These are phyloP conservation scores for Oxygymnocypris stewartii DNA, from an alignment of 2,113 vertebrate genomes.

Conservation along the genomic window DNA sequence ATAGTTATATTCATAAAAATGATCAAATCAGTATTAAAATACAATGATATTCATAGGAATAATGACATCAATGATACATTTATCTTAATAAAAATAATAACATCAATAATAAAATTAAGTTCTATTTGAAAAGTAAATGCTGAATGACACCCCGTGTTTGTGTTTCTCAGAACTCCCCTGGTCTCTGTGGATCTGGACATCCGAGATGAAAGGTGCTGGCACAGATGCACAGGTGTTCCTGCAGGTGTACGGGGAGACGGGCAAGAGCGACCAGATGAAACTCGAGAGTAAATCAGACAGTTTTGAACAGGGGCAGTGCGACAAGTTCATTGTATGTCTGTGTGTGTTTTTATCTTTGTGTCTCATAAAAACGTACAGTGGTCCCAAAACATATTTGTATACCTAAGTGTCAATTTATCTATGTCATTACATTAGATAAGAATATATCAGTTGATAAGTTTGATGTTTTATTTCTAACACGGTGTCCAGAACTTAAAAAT, in stretches of 20 bases:
- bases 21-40: not conserved
- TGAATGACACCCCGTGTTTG: not conserved
- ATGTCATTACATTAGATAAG: not conserved
- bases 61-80: not conserved
- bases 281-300: conserved; percentile 94
- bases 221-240: conserved; percentile 93
- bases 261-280: conserved; percentile 90
- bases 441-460: not conserved
- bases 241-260: conserved; percentile 90
- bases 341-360: not conserved
- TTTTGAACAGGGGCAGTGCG: conserved; percentile 87
- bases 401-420: not conserved
- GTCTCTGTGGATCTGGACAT: conserved; percentile 96
- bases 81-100: not conserved
- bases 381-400: not conserved
- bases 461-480: not conserved
- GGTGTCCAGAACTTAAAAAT: not conserved
- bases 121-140: not conserved
- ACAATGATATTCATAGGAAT: not conserved
- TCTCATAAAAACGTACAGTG: not conserved
- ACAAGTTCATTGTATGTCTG: conserved; percentile 87
- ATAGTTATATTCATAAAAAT: not conserved
- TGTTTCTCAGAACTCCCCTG: conserved; percentile 82
- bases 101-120: not conserved
- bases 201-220: conserved; percentile 91